Evolutionary conservation across 2,888 invertebrate species (phyloP).

Genomic region (Drosophila austrosaltans): DNA sequence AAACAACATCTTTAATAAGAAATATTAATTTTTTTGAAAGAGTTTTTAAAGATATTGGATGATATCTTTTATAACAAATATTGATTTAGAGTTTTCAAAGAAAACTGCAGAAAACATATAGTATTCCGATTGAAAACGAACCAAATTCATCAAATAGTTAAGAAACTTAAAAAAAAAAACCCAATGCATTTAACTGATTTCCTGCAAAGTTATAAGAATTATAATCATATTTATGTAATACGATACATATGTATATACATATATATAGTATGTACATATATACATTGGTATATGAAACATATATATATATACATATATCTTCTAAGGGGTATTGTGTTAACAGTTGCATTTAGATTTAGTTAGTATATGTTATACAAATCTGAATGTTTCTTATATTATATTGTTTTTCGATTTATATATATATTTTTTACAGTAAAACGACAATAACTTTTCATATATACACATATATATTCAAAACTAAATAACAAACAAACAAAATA

Average conservation of each 20-base stretch:
- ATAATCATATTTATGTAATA: background rate
- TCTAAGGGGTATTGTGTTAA: background rate
- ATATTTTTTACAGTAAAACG: constrained; percentile 13
- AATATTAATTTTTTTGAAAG: no score
- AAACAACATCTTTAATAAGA: no score
- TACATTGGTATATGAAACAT: background rate
- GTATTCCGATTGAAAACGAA: background rate
- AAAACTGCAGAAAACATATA: no score
- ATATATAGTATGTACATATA: background rate
- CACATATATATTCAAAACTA: background rate
- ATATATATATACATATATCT: background rate
- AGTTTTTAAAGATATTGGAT: no score
- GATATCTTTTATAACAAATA: no score
- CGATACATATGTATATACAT: background rate
- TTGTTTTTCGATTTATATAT: constrained; percentile 7
- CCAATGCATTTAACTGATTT: background rate
- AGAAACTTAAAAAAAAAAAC: background rate
- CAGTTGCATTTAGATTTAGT: constrained; percentile 11
- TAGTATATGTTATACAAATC: background rate
- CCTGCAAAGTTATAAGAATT: background rate
- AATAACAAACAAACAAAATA: background rate
- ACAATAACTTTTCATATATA: constrained; percentile 9
- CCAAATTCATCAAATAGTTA: background rate
- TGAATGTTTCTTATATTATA: constrained; percentile 2
- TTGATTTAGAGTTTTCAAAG: no score